Conservation (phyloP, 2,888 invertebrate species). For the Yponomeuta plumbellus region DNA sequence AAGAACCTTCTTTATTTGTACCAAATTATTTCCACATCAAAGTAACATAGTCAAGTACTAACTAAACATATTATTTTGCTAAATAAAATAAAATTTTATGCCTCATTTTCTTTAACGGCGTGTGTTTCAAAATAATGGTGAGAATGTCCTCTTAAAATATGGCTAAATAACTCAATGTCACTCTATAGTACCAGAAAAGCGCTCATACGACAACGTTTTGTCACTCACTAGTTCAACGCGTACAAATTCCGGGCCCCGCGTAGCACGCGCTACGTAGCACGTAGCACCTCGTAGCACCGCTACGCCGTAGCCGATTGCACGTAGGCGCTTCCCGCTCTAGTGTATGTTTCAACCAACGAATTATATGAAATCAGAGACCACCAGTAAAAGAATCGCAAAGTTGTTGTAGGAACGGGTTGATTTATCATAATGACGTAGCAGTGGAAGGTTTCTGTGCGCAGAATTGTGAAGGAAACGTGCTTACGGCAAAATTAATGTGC, state of each 20-base stretch:
- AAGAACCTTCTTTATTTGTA: no score
- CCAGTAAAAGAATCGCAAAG: not conserved
- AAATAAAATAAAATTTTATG: no score
- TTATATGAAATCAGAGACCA: not conserved
- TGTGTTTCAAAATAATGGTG: no score
- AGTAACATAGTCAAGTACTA: no score
- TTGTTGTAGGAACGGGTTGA: not conserved
- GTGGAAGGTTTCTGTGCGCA: not conserved
- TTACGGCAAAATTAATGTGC: not conserved
- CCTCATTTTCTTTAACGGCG: no score
- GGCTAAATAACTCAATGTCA: no score
- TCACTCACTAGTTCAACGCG: not conserved
- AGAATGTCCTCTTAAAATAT: no score
- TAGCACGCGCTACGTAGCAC: slow-evolving; percentile 6
- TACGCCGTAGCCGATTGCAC: not conserved
- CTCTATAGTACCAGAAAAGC: no score
- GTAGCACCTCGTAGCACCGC: slow-evolving; percentile 11
- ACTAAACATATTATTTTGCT: no score
- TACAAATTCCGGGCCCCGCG: not conserved
- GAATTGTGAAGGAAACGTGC: not conserved
- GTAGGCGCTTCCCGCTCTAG: not conserved
- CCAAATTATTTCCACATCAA: no score
- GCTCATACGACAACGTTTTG: not conserved
- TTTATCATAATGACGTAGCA: not conserved
- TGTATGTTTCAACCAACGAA: not conserved